phyloP scores from a whole-genome alignment of 2,888 invertebrate species.

The Nomada flava region DNA sequence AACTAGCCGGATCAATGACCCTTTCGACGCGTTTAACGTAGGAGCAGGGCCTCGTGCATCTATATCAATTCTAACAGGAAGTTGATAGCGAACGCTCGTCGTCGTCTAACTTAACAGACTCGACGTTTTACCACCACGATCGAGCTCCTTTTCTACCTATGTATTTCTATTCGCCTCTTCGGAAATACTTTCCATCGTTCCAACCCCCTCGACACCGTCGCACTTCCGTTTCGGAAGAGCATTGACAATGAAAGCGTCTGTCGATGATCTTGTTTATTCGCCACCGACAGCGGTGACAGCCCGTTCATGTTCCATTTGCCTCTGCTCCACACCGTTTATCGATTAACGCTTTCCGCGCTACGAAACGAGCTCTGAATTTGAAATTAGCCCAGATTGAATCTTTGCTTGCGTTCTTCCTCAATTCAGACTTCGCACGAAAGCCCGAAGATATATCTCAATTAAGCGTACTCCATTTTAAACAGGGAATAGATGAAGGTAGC shows the following conservation, averaged over 20 bases:
- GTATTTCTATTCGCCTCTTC: not conserved
- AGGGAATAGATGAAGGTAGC: too few species aligned
- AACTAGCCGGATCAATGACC: slow-evolving; percentile 69
- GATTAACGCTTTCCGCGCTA: slow-evolving; percentile 19
- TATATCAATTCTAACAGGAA: slow-evolving; percentile 72
- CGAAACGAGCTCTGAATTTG: not conserved
- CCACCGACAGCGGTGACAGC: slow-evolving; percentile 27
- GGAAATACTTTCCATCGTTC: slow-evolving; percentile 17
- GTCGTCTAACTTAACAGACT: slow-evolving; percentile 52
- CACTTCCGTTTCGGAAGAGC: slow-evolving; percentile 55
- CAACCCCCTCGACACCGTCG: not conserved
- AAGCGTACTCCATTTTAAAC: too few species aligned
- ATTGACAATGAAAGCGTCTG: slow-evolving; percentile 40
- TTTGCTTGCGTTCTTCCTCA: too few species aligned
- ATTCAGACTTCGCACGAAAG: too few species aligned
- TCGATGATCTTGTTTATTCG: slow-evolving; percentile 51
- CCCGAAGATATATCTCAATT: too few species aligned
- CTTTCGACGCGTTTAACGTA: slow-evolving; percentile 52
- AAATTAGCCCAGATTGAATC: not conserved
- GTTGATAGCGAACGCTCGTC: slow-evolving; percentile 70
- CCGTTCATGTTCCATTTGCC: slow-evolving; percentile 18
- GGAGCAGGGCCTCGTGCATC: slow-evolving; percentile 56
- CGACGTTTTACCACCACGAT: not conserved
- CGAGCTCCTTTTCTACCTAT: not conserved
- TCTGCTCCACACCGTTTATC: slow-evolving; percentile 16